Percentiles rank a stretch among this genome's conserved stretches.
Evolutionary conservation across 2,113 vertebrate genomes (phyloP).

Genomic region (Apodemus speciosus): DNA sequence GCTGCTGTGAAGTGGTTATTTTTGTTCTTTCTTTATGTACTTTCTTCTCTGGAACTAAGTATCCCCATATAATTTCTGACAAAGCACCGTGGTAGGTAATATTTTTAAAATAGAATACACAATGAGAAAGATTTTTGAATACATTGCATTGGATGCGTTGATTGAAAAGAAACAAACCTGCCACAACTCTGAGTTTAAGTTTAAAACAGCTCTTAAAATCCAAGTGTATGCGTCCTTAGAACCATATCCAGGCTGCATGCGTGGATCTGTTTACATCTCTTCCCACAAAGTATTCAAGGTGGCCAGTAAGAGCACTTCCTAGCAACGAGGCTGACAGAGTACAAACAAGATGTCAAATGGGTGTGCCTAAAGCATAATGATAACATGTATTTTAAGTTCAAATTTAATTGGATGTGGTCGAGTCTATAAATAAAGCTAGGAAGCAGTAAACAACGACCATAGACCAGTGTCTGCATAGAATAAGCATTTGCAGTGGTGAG

Average conservation of each 20-base stretch:
- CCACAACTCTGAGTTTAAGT: background rate
- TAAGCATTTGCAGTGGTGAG: background rate
- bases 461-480: background rate
- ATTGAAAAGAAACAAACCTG: background rate
- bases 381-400: background rate
- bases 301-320: background rate
- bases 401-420: background rate
- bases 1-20: background rate
- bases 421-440: background rate
- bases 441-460: too few relatives aligned
- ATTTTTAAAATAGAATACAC: constrained; percentile 38
- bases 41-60: constrained; percentile 54
- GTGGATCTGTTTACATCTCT: background rate
- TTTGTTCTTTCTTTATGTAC: background rate
- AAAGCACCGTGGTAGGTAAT: background rate
- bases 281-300: background rate
- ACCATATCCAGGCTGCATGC: background rate
- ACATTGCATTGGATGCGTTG: background rate
- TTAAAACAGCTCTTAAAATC: constrained; percentile 26
- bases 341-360: background rate
- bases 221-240: background rate
- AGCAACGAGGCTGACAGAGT: background rate
- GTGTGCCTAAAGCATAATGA: background rate
- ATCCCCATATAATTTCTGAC: background rate
- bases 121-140: constrained; percentile 17